Percentiles rank a stretch among this genome's conserved stretches.
Evolutionary conservation across 2,797 vertebrate genomes (phyloP).

Genomic region (Psittacula derbiana): DNA sequence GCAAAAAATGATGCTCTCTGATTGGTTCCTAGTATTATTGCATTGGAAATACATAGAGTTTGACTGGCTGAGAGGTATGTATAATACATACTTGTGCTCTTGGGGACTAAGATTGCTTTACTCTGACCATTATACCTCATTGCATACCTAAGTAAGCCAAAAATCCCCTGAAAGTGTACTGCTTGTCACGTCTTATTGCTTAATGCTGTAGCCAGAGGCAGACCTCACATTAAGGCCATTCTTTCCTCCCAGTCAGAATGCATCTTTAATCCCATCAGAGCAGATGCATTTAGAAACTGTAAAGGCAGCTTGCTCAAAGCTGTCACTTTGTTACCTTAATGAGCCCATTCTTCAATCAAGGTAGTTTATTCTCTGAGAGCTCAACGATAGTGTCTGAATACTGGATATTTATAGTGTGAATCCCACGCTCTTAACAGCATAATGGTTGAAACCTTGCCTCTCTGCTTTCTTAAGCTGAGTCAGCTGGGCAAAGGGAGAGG

Average conservation of each 20-base stretch:
- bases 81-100: not conserved
- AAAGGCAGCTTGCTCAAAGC: not conserved
- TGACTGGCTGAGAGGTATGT: not conserved
- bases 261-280: conserved; percentile 50
- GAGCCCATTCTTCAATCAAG: conserved; percentile 40
- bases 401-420: conserved; percentile 16
- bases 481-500: not conserved
- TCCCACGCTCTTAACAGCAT: not conserved
- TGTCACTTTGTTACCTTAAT: conserved; percentile 47
- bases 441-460: not conserved
- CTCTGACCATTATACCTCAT: not conserved
- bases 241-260: not conserved
- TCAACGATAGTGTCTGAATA: not conserved
- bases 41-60: not conserved
- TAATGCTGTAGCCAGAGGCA: conserved; percentile 44
- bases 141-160: conserved; percentile 7
- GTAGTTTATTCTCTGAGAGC: conserved; percentile 3
- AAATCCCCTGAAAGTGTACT: not conserved
- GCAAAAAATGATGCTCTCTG: not conserved
- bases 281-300: conserved; percentile 19
- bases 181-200: conserved; percentile 33
- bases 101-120: not conserved
- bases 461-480: not conserved
- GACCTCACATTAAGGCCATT: conserved; percentile 28
- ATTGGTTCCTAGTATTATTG: not conserved